These are phyloP conservation scores for Ameiurus melas DNA, from an alignment of 2,113 vertebrate species.

Conservation along the genomic window DNA sequence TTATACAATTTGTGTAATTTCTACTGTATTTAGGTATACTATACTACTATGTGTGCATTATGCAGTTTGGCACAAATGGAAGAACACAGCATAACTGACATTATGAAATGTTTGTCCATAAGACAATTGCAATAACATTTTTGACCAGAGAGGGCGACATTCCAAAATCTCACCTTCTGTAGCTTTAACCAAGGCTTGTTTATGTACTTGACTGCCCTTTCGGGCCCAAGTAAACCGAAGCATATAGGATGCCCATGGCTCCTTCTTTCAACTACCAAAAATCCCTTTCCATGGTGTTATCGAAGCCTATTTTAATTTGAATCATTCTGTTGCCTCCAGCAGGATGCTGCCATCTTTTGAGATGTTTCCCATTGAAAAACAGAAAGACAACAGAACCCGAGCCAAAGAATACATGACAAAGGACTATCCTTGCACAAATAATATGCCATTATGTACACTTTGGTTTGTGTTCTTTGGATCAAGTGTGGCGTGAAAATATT, in stretches of 20 bases:
- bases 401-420: constrained; percentile 32
- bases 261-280: neutral
- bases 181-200: neutral
- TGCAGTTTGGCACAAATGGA: neutral
- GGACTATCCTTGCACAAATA: constrained; percentile 47
- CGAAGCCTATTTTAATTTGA: constrained; percentile 35
- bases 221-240: neutral
- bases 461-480: constrained; percentile 52
- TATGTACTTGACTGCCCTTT: neutral
- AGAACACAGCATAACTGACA: neutral
- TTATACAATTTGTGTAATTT: neutral
- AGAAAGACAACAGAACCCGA: constrained; percentile 5
- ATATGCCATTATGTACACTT: constrained; percentile 61
- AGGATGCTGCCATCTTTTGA: constrained; percentile 27
- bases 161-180: neutral
- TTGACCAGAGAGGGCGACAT: neutral
- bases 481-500: constrained; percentile 62
- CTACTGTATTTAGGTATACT: neutral
- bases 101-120: neutral
- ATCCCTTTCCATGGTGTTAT: neutral
- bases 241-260: neutral
- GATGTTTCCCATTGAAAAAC: constrained; percentile 18
- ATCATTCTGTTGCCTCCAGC: constrained; percentile 29
- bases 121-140: neutral
- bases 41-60: neutral